phyloP scores from a whole-genome alignment of 2,113 vertebrate species.

The Sebastes fasciatus region DNA sequence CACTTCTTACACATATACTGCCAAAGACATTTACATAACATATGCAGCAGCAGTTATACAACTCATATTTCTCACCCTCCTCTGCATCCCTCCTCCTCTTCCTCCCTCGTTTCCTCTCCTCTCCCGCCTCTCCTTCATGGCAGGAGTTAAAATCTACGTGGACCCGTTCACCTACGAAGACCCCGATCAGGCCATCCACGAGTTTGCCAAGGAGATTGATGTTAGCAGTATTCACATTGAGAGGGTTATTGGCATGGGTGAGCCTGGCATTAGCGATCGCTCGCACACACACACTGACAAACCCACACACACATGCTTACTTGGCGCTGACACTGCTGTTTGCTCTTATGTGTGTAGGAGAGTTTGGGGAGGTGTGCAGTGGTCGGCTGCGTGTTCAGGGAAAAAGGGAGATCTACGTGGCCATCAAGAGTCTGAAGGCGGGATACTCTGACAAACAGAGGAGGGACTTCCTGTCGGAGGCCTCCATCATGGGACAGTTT shows the following conservation, averaged over 20 bases:
- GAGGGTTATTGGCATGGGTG: constrained; percentile 99
- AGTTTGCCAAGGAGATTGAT: constrained; percentile 90
- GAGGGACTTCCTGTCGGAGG: constrained; percentile 84
- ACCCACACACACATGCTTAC: constrained; percentile 49
- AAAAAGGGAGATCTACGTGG: constrained; percentile 85
- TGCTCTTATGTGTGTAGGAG: constrained; percentile 71
- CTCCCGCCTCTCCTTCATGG: constrained; percentile 65
- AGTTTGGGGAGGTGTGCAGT: constrained; percentile 85
- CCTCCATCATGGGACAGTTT: constrained; percentile 87
- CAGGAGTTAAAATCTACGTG: constrained; percentile 96
- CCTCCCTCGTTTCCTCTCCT: constrained; percentile 59
- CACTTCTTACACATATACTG: constrained; percentile 33
- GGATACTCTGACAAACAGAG: constrained; percentile 85
- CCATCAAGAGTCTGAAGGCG: constrained; percentile 85
- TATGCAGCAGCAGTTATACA: constrained; percentile 65
- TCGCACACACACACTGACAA: constrained; percentile 16
- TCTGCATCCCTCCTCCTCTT: constrained; percentile 44
- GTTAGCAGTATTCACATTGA: constrained; percentile 98
- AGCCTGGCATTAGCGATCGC: constrained; percentile 65
- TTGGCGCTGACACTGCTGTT: constrained; percentile 58
- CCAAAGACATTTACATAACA: constrained; percentile 65
- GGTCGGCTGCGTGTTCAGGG: constrained; percentile 83
- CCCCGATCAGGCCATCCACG: constrained; percentile 85
- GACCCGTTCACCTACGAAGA: constrained; percentile 86
- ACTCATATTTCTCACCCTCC: constrained; percentile 54